A percentile compares a stretch with the other conserved stretches of the same genome.
phyloP scores from a whole-genome alignment of 2,113 vertebrate genomes.

The Dasyurus viverrinus region DNA sequence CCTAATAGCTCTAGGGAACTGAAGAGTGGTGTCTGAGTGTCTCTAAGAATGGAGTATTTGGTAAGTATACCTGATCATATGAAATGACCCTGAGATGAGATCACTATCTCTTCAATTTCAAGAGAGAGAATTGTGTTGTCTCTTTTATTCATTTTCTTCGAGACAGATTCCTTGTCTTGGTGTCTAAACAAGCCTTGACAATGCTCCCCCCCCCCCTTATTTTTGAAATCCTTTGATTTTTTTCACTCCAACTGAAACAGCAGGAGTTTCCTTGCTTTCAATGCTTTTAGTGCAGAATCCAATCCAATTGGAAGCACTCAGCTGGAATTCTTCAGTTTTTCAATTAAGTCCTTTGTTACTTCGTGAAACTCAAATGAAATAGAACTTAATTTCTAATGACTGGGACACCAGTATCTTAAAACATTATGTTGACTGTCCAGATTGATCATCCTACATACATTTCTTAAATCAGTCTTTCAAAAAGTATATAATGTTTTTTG shows the following conservation, averaged over 20 bases:
- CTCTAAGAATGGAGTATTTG: background rate
- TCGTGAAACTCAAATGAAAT: background rate
- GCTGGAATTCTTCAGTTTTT: background rate
- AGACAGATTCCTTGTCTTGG: background rate
- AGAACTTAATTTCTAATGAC: background rate
- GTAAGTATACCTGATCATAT: background rate
- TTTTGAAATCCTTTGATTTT: background rate
- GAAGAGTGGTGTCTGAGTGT: background rate
- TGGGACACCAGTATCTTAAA: background rate
- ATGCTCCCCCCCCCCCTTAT: background rate
- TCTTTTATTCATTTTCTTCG: background rate
- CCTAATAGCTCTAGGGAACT: background rate
- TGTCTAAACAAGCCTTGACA: background rate
- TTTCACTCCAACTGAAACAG: background rate
- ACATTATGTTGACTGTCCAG: background rate
- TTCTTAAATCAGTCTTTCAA: background rate
- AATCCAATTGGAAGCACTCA: background rate
- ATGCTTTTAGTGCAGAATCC: background rate
- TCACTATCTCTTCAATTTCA: background rate
- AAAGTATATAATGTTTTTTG: background rate
- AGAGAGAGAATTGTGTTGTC: background rate
- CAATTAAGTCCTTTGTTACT: background rate
- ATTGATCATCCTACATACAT: background rate
- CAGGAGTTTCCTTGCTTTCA: background rate
- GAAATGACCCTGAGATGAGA: background rate